Conservation (phyloP, 2,797 vertebrate genomes). For the Artibeus lituratus region DNA sequence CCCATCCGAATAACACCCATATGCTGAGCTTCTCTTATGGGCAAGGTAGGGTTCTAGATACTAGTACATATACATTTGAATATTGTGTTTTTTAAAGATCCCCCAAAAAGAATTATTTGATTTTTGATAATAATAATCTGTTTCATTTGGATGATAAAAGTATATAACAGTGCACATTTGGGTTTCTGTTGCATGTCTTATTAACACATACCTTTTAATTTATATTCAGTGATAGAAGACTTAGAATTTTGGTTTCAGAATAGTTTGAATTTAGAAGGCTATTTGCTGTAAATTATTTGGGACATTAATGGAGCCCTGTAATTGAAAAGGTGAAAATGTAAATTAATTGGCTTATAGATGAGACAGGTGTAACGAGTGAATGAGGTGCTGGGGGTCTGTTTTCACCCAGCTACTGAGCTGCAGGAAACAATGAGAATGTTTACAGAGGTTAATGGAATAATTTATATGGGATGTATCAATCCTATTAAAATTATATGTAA, state of each 20-base stretch:
- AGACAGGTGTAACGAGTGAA: slow-evolving; percentile 53
- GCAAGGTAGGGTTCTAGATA: neutral
- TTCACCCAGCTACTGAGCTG: slow-evolving; percentile 42
- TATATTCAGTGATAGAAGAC: neutral
- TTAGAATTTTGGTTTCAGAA: slow-evolving; percentile 7
- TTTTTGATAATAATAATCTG: neutral
- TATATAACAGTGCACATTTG: neutral
- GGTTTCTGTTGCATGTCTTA: neutral
- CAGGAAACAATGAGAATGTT: slow-evolving; percentile 52
- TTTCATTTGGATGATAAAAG: neutral
- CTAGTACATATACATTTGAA: neutral
- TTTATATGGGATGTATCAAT: slow-evolving; percentile 59
- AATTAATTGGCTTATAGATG: slow-evolving; percentile 66
- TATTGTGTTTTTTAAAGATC: neutral
- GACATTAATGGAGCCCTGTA: slow-evolving; percentile 20
- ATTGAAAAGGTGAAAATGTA: slow-evolving; percentile 61
- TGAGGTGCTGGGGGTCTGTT: slow-evolving; percentile 41
- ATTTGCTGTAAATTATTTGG: slow-evolving; percentile 48
- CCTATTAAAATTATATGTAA: slow-evolving; percentile 57
- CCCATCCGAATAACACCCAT: neutral
- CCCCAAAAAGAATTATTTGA: neutral
- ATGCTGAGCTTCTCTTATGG: neutral
- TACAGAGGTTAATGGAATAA: slow-evolving; percentile 66
- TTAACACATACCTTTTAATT: neutral
- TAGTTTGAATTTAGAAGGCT: slow-evolving; percentile 36